Evolutionary conservation across 1,140 invertebrate genomes (phyloP), one percentile per base, ranked within the genome.

Genomic region (Drosophila baimaii): DNA sequence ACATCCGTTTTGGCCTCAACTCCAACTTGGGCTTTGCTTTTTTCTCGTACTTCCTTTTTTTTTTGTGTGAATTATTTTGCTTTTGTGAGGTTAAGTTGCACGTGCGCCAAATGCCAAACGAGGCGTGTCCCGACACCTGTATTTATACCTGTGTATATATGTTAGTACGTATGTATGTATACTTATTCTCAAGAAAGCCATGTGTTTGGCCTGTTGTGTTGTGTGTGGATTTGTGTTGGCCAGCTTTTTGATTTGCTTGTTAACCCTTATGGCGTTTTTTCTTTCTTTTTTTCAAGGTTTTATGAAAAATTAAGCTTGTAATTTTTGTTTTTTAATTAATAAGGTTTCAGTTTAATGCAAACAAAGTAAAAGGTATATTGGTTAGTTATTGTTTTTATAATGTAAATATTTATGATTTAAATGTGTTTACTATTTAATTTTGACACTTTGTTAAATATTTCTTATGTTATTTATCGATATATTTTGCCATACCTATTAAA

Each of bases 71-170:
- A 33, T 49, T 35, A 44, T 66, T 55, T 47, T 37, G 15, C 37
- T 56, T 64, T 56, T 72, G 69, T 78, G 79, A 85, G 81, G 77
- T 68, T 70, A 65, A 64, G 54, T 72, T 63, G 74, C 69, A 86
- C 82, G 81, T 81, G 82, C 49, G 37, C 41, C 78, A 86, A 76
- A 85, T 85, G 64, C 57, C 69, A 78, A 85, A 54, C 59, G 43
- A 66, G 33, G 21, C 46, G 44, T 64, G 58, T 70, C 43, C 72
- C 65, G 64, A 86, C 78, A 84, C 81, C 81, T 84, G 73, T 63
- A 74, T 35, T 65, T 49, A 31, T 31, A 54, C 29, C n/a, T 35
- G 15, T n/a, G 9, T 9, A 54, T 25, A 17, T 27, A 62, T 33
- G 47, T 3, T 15, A 51, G 27, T 19, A 19, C 19, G 17, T 27